Evolutionary conservation across 1,140 invertebrate species (phyloP).

Genomic region (Brevipalpus yothersi): DNA sequence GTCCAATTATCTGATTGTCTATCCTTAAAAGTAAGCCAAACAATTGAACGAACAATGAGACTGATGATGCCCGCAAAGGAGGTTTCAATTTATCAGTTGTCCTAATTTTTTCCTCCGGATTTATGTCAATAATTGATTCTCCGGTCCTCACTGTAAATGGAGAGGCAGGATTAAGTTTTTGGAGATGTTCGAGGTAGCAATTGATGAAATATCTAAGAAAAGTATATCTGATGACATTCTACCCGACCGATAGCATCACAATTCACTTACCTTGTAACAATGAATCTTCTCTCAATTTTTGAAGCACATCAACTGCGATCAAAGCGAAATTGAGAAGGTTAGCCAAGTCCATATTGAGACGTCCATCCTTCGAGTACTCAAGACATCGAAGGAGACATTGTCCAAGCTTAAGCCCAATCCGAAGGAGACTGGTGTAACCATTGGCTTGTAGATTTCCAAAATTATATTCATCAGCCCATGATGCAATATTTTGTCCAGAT

Average conservation of each 20-base stretch:
- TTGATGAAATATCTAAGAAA: too few relatives aligned
- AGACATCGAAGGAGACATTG: not conserved
- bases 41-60: not conserved
- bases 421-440: slow-evolving; percentile 5
- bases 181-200: too few relatives aligned
- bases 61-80: not conserved
- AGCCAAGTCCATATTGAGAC: not conserved
- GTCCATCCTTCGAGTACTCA: not conserved
- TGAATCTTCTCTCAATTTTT: not conserved
- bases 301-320: not conserved
- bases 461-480: slow-evolving; percentile 1
- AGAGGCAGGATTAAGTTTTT: too few relatives aligned
- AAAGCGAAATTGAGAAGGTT: not conserved
- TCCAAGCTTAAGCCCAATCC: not conserved
- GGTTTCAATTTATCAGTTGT: not conserved
- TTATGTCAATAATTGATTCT: too few relatives aligned
- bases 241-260: not conserved
- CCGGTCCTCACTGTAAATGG: too few relatives aligned
- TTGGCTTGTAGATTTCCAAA: slow-evolving; percentile 4
- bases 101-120: too few relatives aligned
- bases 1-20: not conserved
- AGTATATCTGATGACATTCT: not conserved
- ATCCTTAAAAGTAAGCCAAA: not conserved
- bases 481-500: not conserved
- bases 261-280: not conserved